Conservation (phyloP, 2,888 invertebrate genomes). For the Torymus tubicola region DNA sequence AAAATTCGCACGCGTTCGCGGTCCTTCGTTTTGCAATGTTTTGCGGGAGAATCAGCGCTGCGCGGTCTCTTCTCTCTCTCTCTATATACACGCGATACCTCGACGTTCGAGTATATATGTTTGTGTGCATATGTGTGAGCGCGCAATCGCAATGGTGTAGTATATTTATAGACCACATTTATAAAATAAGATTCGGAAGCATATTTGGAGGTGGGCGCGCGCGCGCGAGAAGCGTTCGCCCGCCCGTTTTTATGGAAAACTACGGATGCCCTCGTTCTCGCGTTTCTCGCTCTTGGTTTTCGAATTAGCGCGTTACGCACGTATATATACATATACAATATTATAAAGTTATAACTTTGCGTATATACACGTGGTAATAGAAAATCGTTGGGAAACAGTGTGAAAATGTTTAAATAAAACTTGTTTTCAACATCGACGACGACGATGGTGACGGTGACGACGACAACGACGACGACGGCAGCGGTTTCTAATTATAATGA, state of each 20-base stretch:
- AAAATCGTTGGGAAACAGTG: too few species aligned
- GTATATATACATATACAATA: too few species aligned
- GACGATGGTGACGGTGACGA: background rate
- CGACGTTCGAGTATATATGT: background rate
- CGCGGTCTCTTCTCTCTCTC: background rate
- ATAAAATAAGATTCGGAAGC: conserved; percentile 55
- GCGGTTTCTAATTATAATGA: background rate
- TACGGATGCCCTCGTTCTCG: background rate
- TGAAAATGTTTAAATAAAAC: too few species aligned
- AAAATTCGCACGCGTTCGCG: background rate
- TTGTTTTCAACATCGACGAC: too few species aligned
- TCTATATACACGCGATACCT: conserved; percentile 20
- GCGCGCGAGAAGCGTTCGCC: background rate
- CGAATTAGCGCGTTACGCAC: too few species aligned
- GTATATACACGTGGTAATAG: too few species aligned
- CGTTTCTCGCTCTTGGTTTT: too few species aligned
- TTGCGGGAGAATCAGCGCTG: conserved; percentile 46
- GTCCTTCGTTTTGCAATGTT: conserved; percentile 55
- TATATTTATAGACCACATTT: conserved; percentile 53
- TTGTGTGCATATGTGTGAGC: too few species aligned
- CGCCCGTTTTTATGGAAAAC: conserved; percentile 23
- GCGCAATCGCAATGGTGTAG: too few species aligned
- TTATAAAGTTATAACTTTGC: too few species aligned
- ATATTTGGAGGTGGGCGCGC: conserved; percentile 46
- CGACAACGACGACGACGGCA: background rate